Base-by-base conservation (phyloP, 1,140 invertebrate genomes). In the Aphidius gifuensis region DNA sequence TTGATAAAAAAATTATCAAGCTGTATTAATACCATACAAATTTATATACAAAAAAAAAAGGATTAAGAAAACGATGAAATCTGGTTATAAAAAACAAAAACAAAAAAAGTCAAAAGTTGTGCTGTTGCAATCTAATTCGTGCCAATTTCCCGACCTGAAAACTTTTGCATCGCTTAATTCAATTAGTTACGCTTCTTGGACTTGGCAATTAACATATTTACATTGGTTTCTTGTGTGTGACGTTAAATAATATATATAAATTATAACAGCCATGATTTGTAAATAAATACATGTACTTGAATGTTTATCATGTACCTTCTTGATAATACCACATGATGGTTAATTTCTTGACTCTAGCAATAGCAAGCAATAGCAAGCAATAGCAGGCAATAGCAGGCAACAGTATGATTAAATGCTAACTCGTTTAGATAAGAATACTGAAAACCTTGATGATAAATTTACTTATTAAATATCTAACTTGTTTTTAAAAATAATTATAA, bases 101-200 rank as follows among this genome's bases (percentile, higher is more conserved):
- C n/a, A 5, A 5, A 38, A 8, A 54, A 54, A 9, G 9, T 32
- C 23, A 32, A 32, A 32, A 32, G 23, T 32, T 32, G 23, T 32
- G 23, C 1, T 32, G 23, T 32, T 32, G 23, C 57, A 60, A 62
- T 67, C 68, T 69, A 72, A 73, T 71, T 71, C 65, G 69, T 71
- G 68, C 57, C 71, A 73, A 73, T 71, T 67, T 60, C 60, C 46
- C 60, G 38, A 58, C 11, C 55, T 58, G 60, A 50, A 71, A 73
- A 67, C 66, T 72, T 73, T 73, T 71, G 61, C 67, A 61, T 66
- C 66, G 68, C 47, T 65, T 68, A 68, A 74, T 73, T 71, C 66
- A 70, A 71, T 74, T 74, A 74, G 72, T 73, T 65, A 60, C 66
- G 68, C 63, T 66, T 62, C 68, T 71, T 64, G 64, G 67, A 50